Evolutionary conservation across 2,797 vertebrate genomes (phyloP).

Genomic region (Manis pentadactyla): DNA sequence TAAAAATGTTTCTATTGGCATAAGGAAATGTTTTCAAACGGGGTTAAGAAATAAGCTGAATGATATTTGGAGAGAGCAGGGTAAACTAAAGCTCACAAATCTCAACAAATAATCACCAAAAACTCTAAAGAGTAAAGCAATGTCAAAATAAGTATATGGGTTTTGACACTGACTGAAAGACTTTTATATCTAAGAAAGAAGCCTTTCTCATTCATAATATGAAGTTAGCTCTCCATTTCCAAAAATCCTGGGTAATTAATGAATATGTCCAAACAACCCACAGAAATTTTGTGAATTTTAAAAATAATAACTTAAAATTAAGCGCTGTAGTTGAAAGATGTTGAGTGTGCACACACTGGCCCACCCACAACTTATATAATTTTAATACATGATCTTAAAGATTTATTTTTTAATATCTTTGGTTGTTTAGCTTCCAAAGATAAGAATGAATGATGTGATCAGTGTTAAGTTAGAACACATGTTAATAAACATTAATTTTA

Average conservation of each 20-base stretch:
- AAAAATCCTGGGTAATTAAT: background rate
- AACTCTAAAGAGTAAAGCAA: background rate
- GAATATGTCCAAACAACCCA: background rate
- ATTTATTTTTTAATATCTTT: background rate
- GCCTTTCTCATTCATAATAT: background rate
- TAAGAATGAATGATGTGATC: background rate
- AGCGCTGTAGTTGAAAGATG: background rate
- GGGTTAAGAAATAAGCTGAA: background rate
- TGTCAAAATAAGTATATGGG: conserved; percentile 6
- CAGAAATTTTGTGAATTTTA: background rate
- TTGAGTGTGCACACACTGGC: background rate
- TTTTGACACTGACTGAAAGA: background rate
- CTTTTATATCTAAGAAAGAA: background rate
- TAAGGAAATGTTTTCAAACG: conserved; percentile 27
- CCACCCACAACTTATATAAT: background rate
- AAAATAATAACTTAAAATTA: background rate
- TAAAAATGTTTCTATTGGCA: conserved; percentile 12
- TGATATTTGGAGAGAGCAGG: conserved; percentile 6
- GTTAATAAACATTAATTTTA: background rate
- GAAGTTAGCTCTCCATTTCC: background rate
- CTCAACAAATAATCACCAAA: conserved; percentile 21
- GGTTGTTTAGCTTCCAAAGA: background rate
- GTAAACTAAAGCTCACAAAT: background rate
- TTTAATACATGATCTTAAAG: background rate
- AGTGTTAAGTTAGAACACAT: background rate